A percentile compares a stretch with the other conserved stretches of the same genome.
phyloP scores from a whole-genome alignment of 2,797 vertebrate species.

The Tadarida brasiliensis region DNA sequence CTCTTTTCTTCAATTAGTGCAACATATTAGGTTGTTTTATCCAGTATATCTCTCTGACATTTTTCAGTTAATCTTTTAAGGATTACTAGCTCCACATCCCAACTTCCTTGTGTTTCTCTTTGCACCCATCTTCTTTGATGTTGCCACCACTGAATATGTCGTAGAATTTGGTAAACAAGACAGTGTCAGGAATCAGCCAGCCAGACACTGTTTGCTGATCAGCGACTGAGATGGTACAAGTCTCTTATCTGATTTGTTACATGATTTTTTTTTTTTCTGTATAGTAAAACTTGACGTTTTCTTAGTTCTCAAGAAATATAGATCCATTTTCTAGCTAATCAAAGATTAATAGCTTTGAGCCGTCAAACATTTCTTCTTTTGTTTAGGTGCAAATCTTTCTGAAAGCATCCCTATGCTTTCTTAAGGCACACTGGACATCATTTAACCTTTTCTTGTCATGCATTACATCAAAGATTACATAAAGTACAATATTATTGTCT shows the following conservation, averaged over 20 bases:
- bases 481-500: neutral
- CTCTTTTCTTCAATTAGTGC: neutral
- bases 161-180: neutral
- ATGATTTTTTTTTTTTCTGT: neutral
- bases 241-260: neutral
- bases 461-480: neutral
- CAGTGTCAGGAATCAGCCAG: neutral
- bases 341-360: neutral
- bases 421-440: neutral
- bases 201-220: neutral
- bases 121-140: neutral
- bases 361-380: neutral
- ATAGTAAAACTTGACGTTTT: neutral
- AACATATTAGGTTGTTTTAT: neutral
- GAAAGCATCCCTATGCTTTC: neutral
- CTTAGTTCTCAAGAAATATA: slow-evolving; percentile 31
- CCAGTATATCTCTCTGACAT: neutral
- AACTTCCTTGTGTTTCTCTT: neutral
- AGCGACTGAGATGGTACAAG: neutral
- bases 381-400: slow-evolving; percentile 3
- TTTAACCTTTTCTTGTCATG: slow-evolving; percentile 1
- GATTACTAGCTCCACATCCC: neutral
- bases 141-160: neutral
- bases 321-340: slow-evolving; percentile 30
- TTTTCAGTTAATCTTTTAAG: slow-evolving; percentile 24